phyloP scores from a whole-genome alignment of 2,113 vertebrate species.

The Cardinalis cardinalis region DNA sequence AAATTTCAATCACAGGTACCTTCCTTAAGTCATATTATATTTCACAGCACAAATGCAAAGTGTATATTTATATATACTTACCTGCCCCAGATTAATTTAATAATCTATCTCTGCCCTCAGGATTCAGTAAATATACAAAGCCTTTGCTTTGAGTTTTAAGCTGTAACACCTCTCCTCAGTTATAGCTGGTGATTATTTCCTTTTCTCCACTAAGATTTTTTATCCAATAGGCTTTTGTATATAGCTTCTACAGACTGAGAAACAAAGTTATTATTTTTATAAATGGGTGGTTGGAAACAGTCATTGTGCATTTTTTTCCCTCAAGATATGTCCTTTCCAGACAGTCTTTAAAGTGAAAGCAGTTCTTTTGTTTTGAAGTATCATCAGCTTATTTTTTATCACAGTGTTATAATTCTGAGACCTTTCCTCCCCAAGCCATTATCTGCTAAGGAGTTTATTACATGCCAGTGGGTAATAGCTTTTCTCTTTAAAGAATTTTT shows the following conservation, averaged over 20 bases:
- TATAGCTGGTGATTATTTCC: background rate
- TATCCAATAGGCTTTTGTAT: background rate
- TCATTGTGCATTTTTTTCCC: background rate
- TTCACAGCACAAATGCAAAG: background rate
- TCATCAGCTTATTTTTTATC: background rate
- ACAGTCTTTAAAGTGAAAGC: background rate
- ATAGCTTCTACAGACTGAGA: background rate
- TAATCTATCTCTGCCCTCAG: background rate
- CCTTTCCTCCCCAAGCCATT: background rate
- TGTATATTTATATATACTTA: no score
- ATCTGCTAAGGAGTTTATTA: slow-evolving; percentile 5
- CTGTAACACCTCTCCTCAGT: background rate
- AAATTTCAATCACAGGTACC: background rate
- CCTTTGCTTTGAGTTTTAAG: background rate
- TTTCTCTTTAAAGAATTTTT: background rate
- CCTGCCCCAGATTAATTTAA: background rate
- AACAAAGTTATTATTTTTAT: background rate
- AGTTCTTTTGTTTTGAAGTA: slow-evolving; percentile 4
- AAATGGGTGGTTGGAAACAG: background rate
- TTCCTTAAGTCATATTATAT: background rate
- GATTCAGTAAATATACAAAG: background rate
- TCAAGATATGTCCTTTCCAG: background rate
- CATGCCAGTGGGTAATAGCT: background rate
- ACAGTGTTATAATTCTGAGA: background rate
- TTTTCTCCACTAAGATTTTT: background rate